Evolutionary conservation across 2,888 invertebrate species (phyloP).

Genomic region (Aporophyla nigra): DNA sequence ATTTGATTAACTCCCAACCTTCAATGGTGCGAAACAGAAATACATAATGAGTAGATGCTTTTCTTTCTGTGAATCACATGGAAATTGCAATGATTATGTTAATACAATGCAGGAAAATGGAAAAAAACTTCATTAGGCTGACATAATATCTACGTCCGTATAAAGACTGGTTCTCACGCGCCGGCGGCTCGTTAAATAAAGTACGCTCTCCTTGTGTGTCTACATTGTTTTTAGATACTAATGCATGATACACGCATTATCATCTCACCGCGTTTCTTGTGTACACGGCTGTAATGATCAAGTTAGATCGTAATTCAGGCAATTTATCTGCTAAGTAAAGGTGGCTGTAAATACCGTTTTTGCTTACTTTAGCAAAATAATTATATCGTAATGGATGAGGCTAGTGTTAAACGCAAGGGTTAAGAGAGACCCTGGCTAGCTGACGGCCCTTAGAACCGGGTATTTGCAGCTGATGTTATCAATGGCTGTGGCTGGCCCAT

Average conservation of each 20-base stretch:
- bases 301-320: conserved; percentile 29
- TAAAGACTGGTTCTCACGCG: conserved; percentile 51
- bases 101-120: conserved; percentile 45
- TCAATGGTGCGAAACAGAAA: conserved; percentile 44
- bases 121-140: conserved; percentile 55
- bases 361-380: conserved; percentile 6
- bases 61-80: conserved; percentile 49
- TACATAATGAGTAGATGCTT: conserved; percentile 21
- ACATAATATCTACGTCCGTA: conserved; percentile 53
- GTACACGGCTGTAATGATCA: conserved; percentile 24
- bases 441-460: conserved; percentile 14
- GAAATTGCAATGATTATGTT: conserved; percentile 53
- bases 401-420: conserved; percentile 12
- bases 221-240: conserved; percentile 47
- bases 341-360: conserved; percentile 33
- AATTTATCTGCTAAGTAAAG: conserved; percentile 3
- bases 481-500: conserved; percentile 37
- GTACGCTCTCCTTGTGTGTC: conserved; percentile 30
- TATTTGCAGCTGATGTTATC: conserved; percentile 44
- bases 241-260: conserved; percentile 48
- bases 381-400: background rate
- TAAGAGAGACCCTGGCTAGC: background rate
- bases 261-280: conserved; percentile 34
- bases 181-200: conserved; percentile 45
- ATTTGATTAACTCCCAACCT: conserved; percentile 24